phyloP scores from a whole-genome alignment of 2,888 invertebrate species.

The Scaptomyza polygonia region DNA sequence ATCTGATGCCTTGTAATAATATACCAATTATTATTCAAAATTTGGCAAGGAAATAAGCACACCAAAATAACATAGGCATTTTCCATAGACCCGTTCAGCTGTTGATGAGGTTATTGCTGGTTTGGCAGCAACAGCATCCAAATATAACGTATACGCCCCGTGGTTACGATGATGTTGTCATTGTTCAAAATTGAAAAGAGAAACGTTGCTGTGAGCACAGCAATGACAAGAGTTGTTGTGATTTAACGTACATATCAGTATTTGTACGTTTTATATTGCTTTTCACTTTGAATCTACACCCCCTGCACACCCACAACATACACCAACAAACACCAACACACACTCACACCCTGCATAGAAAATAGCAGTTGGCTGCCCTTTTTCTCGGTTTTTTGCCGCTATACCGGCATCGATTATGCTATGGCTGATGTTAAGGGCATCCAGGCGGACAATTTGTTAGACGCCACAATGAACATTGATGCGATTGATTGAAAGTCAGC shows the following conservation, averaged over 20 bases:
- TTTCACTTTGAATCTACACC: constrained; percentile 30
- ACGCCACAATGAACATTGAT: constrained; percentile 77
- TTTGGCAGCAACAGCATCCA: not conserved
- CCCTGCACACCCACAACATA: constrained; percentile 15
- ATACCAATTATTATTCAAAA: not conserved
- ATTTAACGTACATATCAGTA: constrained; percentile 71
- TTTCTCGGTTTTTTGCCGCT: constrained; percentile 55
- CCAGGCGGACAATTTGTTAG: constrained; percentile 72
- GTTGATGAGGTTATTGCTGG: not conserved
- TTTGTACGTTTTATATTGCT: constrained; percentile 65
- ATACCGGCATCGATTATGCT: constrained; percentile 70
- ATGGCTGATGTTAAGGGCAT: constrained; percentile 45
- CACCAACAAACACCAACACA: not conserved
- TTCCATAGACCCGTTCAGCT: constrained; percentile 32
- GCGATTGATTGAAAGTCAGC: constrained; percentile 77
- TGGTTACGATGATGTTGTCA: constrained; percentile 55
- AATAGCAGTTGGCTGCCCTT: constrained; percentile 27
- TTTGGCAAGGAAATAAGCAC: not conserved
- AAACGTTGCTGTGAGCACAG: constrained; percentile 40
- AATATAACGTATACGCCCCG: constrained; percentile 45
- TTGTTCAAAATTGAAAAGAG: constrained; percentile 65
- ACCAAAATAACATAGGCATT: constrained; percentile 2
- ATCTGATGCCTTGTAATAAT: not conserved
- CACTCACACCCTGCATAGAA: not conserved
- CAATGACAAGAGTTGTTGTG: constrained; percentile 67